Evolutionary conservation across 2,888 invertebrate genomes (phyloP).

Genomic region (Temnothorax ravouxi): DNA sequence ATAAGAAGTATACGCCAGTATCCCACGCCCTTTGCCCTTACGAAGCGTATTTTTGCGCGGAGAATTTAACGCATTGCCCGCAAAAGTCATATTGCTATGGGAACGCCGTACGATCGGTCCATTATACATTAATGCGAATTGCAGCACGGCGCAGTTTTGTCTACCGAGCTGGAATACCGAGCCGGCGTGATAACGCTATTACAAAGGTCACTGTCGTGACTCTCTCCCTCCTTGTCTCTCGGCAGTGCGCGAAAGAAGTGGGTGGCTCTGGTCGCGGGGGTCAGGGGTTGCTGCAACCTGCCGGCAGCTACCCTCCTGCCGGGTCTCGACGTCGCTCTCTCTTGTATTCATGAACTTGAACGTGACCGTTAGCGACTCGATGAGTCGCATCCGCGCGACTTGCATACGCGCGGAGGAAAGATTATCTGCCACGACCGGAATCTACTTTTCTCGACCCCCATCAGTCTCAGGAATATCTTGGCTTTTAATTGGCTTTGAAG

Average conservation of each 20-base stretch:
- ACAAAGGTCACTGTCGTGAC: constrained; percentile 64
- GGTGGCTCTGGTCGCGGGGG: constrained; percentile 29
- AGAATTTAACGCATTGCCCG: neutral
- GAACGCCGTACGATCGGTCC: constrained; percentile 9
- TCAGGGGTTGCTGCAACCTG: constrained; percentile 49
- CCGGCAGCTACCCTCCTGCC: constrained; percentile 26
- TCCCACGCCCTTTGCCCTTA: constrained; percentile 28
- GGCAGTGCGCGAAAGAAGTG: constrained; percentile 9
- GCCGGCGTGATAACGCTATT: constrained; percentile 52
- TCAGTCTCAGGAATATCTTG: neutral
- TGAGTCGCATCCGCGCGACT: constrained; percentile 13
- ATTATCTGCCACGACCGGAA: constrained; percentile 1
- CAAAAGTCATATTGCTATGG: constrained; percentile 3
- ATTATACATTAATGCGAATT: constrained; percentile 17
- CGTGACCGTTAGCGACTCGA: constrained; percentile 41
- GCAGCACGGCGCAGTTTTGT: constrained; percentile 46
- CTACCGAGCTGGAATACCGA: constrained; percentile 42
- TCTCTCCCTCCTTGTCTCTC: neutral
- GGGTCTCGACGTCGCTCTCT: constrained; percentile 10
- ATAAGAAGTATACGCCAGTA: neutral
- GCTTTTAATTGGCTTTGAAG: neutral
- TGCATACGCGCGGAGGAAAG: constrained; percentile 11
- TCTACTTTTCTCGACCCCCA: neutral
- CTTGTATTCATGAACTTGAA: constrained; percentile 64
- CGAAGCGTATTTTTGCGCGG: neutral